A percentile compares a stretch with the other conserved stretches of the same genome.
These are phyloP conservation scores for Dendroctonus ponderosae DNA, from an alignment of 1,140 invertebrate species.

Conservation along the genomic window DNA sequence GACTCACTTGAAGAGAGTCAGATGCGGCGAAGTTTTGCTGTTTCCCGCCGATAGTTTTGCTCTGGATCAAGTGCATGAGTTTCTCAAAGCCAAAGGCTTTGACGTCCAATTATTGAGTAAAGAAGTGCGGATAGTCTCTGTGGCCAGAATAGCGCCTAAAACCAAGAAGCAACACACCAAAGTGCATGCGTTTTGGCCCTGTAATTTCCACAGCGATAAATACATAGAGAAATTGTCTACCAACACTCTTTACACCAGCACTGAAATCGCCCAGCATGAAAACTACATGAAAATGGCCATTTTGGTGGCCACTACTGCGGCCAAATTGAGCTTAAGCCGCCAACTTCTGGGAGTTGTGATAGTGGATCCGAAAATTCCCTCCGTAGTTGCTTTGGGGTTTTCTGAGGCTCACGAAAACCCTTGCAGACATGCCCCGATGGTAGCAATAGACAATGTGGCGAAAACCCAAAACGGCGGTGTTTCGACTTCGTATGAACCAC, in stretches of 20 bases:
- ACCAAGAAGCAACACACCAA: slow-evolving; percentile 67
- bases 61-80: slow-evolving; percentile 50
- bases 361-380: slow-evolving; percentile 63
- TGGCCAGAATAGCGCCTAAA: slow-evolving; percentile 62
- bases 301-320: slow-evolving; percentile 50
- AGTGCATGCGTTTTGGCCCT: slow-evolving; percentile 70
- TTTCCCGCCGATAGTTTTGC: slow-evolving; percentile 47
- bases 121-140: slow-evolving; percentile 57
- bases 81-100: slow-evolving; percentile 54
- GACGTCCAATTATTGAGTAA: slow-evolving; percentile 56
- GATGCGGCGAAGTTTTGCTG: slow-evolving; percentile 61
- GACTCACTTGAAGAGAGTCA: slow-evolving; percentile 72
- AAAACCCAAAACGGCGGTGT: slow-evolving; percentile 76
- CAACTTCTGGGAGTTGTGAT: slow-evolving; percentile 55
- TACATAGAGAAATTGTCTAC: slow-evolving; percentile 64
- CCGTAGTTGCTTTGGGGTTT: slow-evolving; percentile 65
- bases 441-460: slow-evolving; percentile 83
- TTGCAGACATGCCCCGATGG: slow-evolving; percentile 81
- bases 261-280: slow-evolving; percentile 61
- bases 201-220: slow-evolving; percentile 80
- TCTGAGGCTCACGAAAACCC: slow-evolving; percentile 65
- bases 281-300: slow-evolving; percentile 63
- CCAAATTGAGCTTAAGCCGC: slow-evolving; percentile 41
- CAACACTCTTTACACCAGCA: slow-evolving; percentile 62
- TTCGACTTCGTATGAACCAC: slow-evolving; percentile 52